phyloP scores from a whole-genome alignment of 2,888 invertebrate species.

The Aleiodes alternator region DNA sequence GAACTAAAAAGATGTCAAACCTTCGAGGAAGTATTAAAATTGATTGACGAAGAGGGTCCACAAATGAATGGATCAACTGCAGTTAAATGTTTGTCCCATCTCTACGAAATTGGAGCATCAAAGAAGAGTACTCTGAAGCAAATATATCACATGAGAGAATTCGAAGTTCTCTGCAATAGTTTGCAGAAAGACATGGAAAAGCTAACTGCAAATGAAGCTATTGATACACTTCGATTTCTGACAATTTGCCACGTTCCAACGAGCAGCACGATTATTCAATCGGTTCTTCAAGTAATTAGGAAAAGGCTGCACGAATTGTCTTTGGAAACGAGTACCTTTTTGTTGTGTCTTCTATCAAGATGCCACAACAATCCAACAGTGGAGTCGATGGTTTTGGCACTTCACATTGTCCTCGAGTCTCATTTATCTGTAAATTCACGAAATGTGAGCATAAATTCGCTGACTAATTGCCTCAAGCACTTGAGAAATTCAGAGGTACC shows the following conservation, averaged over 20 bases:
- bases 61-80: conserved; percentile 76
- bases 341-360: conserved; percentile 79
- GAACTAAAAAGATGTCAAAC: too few relatives aligned
- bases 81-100: conserved; percentile 78
- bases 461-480: conserved; percentile 79
- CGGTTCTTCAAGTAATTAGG: conserved; percentile 80
- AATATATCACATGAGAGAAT: conserved; percentile 46
- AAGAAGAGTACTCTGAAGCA: too few relatives aligned
- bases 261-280: conserved; percentile 79
- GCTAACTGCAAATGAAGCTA: conserved; percentile 77
- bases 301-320: conserved; percentile 80
- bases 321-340: conserved; percentile 80
- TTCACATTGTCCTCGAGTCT: conserved; percentile 83
- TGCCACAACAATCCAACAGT: conserved; percentile 78
- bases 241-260: conserved; percentile 79
- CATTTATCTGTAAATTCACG: conserved; percentile 79
- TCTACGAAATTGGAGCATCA: conserved; percentile 76
- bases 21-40: too few relatives aligned
- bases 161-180: conserved; percentile 54
- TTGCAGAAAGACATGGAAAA: conserved; percentile 76
- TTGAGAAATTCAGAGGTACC: neutral
- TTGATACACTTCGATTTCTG: conserved; percentile 80
- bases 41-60: too few relatives aligned
- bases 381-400: conserved; percentile 80
- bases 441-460: conserved; percentile 75